A percentile compares a stretch with the other conserved stretches of the same genome.
These are phyloP conservation scores for Lepilemur septentrionalis DNA, from an alignment of 2,797 vertebrate genomes.

Conservation along the genomic window DNA sequence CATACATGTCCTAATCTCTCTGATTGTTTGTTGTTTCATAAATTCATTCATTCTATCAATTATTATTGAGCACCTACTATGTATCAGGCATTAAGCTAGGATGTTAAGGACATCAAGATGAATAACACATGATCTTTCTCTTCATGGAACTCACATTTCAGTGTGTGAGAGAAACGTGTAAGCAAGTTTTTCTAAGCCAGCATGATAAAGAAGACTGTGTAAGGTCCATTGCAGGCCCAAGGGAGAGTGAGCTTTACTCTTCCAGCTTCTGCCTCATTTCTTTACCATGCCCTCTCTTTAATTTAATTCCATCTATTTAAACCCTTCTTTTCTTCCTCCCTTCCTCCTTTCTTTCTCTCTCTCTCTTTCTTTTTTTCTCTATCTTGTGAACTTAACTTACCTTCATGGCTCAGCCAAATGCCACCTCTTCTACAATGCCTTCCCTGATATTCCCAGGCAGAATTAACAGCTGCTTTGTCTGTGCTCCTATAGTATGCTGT, in stretches of 20 bases:
- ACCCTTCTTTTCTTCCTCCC: not conserved
- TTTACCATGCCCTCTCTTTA: not conserved
- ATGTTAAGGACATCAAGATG: not conserved
- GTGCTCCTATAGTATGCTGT: constrained; percentile 44
- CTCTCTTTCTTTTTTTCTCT: not conserved
- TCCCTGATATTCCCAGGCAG: constrained; percentile 63
- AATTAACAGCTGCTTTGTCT: constrained; percentile 73
- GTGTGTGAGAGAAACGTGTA: not conserved
- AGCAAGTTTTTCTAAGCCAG: constrained; percentile 1
- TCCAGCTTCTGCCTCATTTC: not conserved
- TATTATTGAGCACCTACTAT: not conserved
- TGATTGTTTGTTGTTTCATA: not conserved
- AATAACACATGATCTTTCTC: not conserved
- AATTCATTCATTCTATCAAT: not conserved
- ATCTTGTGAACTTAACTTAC: constrained; percentile 54
- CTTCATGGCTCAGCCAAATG: constrained; percentile 44
- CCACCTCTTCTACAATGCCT: constrained; percentile 59
- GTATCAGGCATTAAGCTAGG: not conserved
- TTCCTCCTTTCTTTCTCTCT: not conserved
- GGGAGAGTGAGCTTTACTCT: not conserved
- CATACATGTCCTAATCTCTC: not conserved
- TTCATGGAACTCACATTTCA: not conserved
- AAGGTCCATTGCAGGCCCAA: not conserved
- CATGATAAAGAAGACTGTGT: not conserved
- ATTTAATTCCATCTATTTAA: constrained; percentile 1